Percentiles rank a stretch among this genome's conserved stretches.
Conservation (phyloP, 2,888 invertebrate species). For the Amphiduros pacificus region DNA sequence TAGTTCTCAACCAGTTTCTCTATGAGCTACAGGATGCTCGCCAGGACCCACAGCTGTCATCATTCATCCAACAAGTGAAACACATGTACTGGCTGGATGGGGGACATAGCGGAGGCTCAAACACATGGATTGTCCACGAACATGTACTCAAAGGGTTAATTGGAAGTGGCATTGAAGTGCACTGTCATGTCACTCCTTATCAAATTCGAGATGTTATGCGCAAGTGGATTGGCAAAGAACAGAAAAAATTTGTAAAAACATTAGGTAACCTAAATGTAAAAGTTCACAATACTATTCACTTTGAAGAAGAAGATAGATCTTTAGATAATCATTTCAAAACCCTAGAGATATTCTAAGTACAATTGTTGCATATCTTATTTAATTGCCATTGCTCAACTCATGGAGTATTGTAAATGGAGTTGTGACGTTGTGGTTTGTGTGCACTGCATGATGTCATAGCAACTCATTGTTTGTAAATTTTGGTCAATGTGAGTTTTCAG, state of each 20-base stretch:
- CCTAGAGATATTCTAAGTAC: constrained; percentile 56
- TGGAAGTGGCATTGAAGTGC: constrained; percentile 69
- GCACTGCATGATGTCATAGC: too few relatives aligned
- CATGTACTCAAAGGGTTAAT: constrained; percentile 74
- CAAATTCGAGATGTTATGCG: constrained; percentile 79
- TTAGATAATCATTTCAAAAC: constrained; percentile 80
- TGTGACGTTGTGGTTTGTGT: too few relatives aligned
- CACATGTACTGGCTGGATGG: constrained; percentile 90
- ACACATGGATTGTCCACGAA: constrained; percentile 84
- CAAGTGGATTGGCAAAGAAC: constrained; percentile 84
- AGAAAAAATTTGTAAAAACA: constrained; percentile 73
- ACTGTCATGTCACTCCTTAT: constrained; percentile 87
- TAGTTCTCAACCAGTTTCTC: constrained; percentile 87
- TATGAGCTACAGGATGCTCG: constrained; percentile 73
- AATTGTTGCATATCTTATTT: too few relatives aligned
- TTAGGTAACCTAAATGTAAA: constrained; percentile 71
- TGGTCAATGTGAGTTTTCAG: too few relatives aligned
- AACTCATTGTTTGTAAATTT: too few relatives aligned
- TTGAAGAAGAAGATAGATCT: constrained; percentile 64
- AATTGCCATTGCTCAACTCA: too few relatives aligned
- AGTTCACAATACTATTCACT: constrained; percentile 69
- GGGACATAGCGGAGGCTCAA: constrained; percentile 84
- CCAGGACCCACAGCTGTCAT: constrained; percentile 48
- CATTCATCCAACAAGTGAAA: constrained; percentile 64
- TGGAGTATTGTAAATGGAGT: too few relatives aligned